A percentile compares a stretch with the other conserved stretches of the same genome.
phyloP scores from a whole-genome alignment of 2,113 vertebrate species.

The Solea senegalensis region DNA sequence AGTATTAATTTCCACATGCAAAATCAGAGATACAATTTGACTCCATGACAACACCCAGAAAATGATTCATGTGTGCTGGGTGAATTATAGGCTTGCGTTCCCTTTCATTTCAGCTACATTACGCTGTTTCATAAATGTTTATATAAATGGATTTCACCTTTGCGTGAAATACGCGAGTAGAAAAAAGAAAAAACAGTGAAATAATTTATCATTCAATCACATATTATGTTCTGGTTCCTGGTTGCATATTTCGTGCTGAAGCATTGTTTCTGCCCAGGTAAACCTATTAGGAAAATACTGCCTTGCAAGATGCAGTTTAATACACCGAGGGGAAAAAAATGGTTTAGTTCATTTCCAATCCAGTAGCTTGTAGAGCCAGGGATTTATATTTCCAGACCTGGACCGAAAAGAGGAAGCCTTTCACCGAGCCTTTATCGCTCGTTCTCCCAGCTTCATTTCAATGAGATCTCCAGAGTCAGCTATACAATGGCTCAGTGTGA shows the following conservation, averaged over 20 bases:
- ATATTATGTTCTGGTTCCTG: constrained; percentile 63
- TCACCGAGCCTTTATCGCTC: constrained; percentile 48
- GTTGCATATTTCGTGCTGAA: constrained; percentile 69
- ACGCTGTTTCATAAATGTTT: constrained; percentile 61
- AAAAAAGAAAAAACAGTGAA: constrained; percentile 42
- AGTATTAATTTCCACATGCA: constrained; percentile 45
- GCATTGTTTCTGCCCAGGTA: constrained; percentile 64
- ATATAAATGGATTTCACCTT: constrained; percentile 58
- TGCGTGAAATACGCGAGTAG: constrained; percentile 52
- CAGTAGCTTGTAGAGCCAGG: constrained; percentile 63
- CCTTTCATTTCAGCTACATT: constrained; percentile 49
- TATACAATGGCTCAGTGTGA: constrained; percentile 56
- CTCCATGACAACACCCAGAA: constrained; percentile 25
- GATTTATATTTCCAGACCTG: constrained; percentile 60
- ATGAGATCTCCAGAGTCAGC: constrained; percentile 59
- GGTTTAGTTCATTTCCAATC: constrained; percentile 75
- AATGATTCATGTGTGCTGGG: constrained; percentile 53
- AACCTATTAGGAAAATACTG: constrained; percentile 73
- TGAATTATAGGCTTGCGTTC: constrained; percentile 45
- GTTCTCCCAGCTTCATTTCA: constrained; percentile 58
- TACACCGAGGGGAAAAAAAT: constrained; percentile 59
- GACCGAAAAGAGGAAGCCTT: constrained; percentile 45
- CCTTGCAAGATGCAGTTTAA: constrained; percentile 61
- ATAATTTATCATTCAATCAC: constrained; percentile 69
- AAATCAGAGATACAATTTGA: constrained; percentile 34